These are phyloP conservation scores for Andrena flavipes DNA, from an alignment of 2,888 invertebrate genomes.

Conservation along the genomic window DNA sequence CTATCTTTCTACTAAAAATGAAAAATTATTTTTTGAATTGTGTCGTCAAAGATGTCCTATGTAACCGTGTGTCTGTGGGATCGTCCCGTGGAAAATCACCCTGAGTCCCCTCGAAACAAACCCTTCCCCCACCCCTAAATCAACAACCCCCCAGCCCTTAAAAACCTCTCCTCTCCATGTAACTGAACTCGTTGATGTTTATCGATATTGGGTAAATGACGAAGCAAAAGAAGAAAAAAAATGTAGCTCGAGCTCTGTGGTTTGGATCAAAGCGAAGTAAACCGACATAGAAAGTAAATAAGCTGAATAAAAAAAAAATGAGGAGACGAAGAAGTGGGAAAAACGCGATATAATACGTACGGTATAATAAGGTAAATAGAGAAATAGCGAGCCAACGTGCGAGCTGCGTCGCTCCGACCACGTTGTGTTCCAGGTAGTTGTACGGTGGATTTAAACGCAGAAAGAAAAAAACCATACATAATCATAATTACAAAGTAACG, in stretches of 20 bases:
- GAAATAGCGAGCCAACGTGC: constrained; percentile 79
- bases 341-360: constrained; percentile 61
- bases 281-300: constrained; percentile 80
- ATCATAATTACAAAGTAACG: constrained; percentile 74
- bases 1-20: constrained; percentile 82
- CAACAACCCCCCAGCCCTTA: too few relatives aligned
- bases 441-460: constrained; percentile 73
- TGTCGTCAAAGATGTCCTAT: constrained; percentile 76
- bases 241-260: constrained; percentile 75
- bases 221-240: constrained; percentile 52
- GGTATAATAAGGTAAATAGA: constrained; percentile 59
- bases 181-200: constrained; percentile 79
- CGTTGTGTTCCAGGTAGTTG: constrained; percentile 82
- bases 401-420: constrained; percentile 80
- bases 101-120: constrained; percentile 30
- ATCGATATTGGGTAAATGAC: constrained; percentile 73
- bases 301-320: constrained; percentile 44
- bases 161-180: constrained; percentile 56
- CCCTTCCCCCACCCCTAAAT: constrained; percentile 24
- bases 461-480: constrained; percentile 68
- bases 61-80: constrained; percentile 71
- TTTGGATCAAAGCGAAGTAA: constrained; percentile 72
- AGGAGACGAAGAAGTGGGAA: constrained; percentile 4
- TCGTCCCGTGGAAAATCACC: constrained; percentile 60
- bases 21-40: constrained; percentile 83